Evolutionary conservation across 2,888 invertebrate genomes (phyloP), one percentile per base, ranked within the genome.

Genomic region (Sclerodermus sp.): DNA sequence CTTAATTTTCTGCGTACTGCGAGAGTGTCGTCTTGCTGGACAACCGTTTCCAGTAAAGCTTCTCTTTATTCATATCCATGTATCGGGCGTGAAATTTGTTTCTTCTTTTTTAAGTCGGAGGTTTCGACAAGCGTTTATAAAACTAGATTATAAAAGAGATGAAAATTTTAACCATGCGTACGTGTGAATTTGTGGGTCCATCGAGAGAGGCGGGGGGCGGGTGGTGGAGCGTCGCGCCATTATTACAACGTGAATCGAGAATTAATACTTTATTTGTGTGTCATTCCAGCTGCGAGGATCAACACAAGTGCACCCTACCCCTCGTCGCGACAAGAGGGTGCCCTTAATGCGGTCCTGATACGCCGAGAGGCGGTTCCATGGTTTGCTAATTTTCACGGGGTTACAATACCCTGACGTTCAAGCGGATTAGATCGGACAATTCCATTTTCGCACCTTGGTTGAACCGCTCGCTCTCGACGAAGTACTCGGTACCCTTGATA

Each of bases 201-300:
- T 3, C 23, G 23, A 23, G 23, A 23, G 23, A 8, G 23, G 8
- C 4, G 8, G 23, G 23, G 23, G 23, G 23, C 23, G n/a, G n/a
- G n/a, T n/a, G n/a, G n/a, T n/a, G n/a, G n/a, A n/a, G 29, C 30
- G 30, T 30, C 10, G 30, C 30, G 8, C 51, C 58, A 41, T 58
- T 64, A 61, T 63, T 64, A 58, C 53, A 47, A 58, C 59, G 55
- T 51, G 57, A 58, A 71, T 69, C 60, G 67, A 56, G 72, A 71
- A 72, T 74, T 73, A 74, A 73, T 74, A 72, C 73, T 69, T 72
- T 73, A 73, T 71, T 73, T 73, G 72, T 71, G 66, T 65, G 70
- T 73, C 71, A 71, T 69, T 74, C 74, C 74, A 74, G 74, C 74
- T 74, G 74, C 73, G 72, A 68, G 73, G 74, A 74, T 73, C 67